Evolutionary conservation across 2,888 invertebrate species (phyloP).

Genomic region (Rhagonycha fulva): DNA sequence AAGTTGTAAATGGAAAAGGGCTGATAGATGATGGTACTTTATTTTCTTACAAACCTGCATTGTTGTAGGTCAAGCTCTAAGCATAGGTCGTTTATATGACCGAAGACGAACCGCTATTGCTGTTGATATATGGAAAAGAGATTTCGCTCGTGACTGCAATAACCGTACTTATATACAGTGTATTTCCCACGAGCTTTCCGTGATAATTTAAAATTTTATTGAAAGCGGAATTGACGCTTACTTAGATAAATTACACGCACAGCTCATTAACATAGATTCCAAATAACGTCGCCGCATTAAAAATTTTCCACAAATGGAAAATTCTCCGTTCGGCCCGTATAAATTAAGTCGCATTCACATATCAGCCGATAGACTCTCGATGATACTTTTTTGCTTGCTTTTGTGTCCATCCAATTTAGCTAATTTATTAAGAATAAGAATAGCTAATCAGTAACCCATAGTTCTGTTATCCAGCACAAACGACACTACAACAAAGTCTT

Average conservation of each 20-base stretch:
- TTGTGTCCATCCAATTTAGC: background rate
- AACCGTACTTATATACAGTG: background rate
- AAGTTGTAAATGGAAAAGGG: background rate
- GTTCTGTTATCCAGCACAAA: background rate
- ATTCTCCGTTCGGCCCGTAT: background rate
- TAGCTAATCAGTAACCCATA: background rate
- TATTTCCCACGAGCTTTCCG: slow-evolving; percentile 6
- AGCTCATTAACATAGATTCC: background rate
- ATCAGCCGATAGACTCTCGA: background rate
- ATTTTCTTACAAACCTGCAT: background rate
- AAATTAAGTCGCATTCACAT: background rate
- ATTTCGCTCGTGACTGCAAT: slow-evolving; percentile 9
- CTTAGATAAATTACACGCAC: background rate
- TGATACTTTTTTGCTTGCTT: background rate
- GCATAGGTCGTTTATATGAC: slow-evolving; percentile 4
- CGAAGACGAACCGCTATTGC: slow-evolving; percentile 3
- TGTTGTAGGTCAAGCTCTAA: slow-evolving; percentile 9
- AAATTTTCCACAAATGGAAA: background rate
- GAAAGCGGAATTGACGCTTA: background rate
- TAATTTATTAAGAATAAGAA: background rate
- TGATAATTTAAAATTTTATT: background rate
- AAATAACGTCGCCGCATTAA: background rate
- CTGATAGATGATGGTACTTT: slow-evolving; percentile 1
- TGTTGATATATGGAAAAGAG: slow-evolving; percentile 1
- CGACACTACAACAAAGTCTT: background rate